Percentiles rank a stretch among this genome's conserved stretches.
These are phyloP conservation scores for western clawed frog (Xenopus tropicalis) DNA, from an alignment of 2,113 vertebrate genomes.

Conservation along the genomic window UCB_Xtro_10.0 CM004446.2:135519001-135519500, in stretches of 20 bases:
- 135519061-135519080: too few species aligned
- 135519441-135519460: constrained; percentile 84
- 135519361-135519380: constrained; percentile 65
- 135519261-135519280: constrained; percentile 44
- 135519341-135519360: constrained; percentile 76
- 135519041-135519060: too few species aligned
- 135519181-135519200: neutral
- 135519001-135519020: too few species aligned
- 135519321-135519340: constrained; percentile 62
- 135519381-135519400: constrained; percentile 64
- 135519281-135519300: constrained; percentile 66
- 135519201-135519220: neutral
- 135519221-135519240: neutral
- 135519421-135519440: constrained; percentile 91
- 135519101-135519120: too few species aligned
- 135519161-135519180: too few species aligned
- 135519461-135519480: constrained; percentile 75
- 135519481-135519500: constrained; percentile 79
- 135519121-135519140: too few species aligned
- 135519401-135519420: constrained; percentile 82
- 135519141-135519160: too few species aligned
- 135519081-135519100: too few species aligned
- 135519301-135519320: constrained; percentile 54
- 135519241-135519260: constrained; percentile 21
- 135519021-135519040: too few species aligned